Evolutionary conservation across 2,888 invertebrate species (phyloP), one percentile per base, ranked within the genome.

Genomic region (Polydrusus pterygomalis): DNA sequence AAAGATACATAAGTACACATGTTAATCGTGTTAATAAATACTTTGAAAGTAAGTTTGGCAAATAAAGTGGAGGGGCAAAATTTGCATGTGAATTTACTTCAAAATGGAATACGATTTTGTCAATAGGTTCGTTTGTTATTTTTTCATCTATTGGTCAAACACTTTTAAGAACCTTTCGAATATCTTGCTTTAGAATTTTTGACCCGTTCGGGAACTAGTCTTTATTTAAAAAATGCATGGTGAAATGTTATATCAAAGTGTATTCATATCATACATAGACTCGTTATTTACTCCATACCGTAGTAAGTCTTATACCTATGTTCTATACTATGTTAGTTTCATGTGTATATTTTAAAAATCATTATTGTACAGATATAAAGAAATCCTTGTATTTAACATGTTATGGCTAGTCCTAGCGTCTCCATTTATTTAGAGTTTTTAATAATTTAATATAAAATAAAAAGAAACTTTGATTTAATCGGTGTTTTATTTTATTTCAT

Each of bases 391-490:
- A 85, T 85, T 85, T 86, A 84, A 84, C 84, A 86, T 85, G 72
- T 85, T 86, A 85, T 85, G 85, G 85, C 86, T 87, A 86, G 85
- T 86, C 87, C 85, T 87, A 85, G 87, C 81, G 79, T 82, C 77
- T 83, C 82, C 83, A 82, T 82, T 83, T 81, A 82, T 82, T 84
- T 85, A 86, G 86, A 86, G 86, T 86, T 86, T 87, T 78, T 73
- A 74, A 77, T 77, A 73, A 77, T 73, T 77, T 77, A 77, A 86
- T 86, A 86, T 85, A 84, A 85, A 84, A 83, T 82, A 86, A 79
- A n/a, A 85, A 85, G 85, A 84, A 60, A n/a, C 84, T 83, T 85
- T 86, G 82, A 84, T 82, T 83, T 67, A 47, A 74, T 30, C 38
- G 11, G 34, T n/a, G 18, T 68, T 63, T 68, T 68, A 54, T 38